These are phyloP conservation scores for Harpalus rufipes DNA, from an alignment of 2,888 invertebrate genomes.

Conservation along the genomic window DNA sequence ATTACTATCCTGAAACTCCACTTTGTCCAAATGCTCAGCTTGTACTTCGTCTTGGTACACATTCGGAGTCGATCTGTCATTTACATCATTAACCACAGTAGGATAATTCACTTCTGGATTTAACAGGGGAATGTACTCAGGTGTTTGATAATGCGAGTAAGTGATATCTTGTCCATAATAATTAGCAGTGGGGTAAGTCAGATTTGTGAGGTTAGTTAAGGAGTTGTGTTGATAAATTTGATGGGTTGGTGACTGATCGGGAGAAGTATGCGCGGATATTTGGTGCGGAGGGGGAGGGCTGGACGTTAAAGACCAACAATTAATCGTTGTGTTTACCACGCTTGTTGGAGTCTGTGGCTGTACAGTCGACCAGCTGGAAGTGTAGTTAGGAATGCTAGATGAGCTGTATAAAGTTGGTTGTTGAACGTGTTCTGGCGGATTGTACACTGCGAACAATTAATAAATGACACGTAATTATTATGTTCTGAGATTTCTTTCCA, in stretches of 20 bases:
- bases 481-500: conserved; percentile 30
- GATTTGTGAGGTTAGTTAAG: conserved; percentile 74
- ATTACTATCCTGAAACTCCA: conserved; percentile 69
- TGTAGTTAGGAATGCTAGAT: conserved; percentile 73
- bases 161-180: conserved; percentile 75
- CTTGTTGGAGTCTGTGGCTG: conserved; percentile 75
- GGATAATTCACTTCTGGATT: conserved; percentile 74
- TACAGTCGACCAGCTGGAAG: conserved; percentile 75
- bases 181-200: conserved; percentile 73
- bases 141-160: conserved; percentile 74
- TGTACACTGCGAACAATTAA: conserved; percentile 74
- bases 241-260: conserved; percentile 76
- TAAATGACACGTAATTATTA: conserved; percentile 41
- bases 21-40: conserved; percentile 71
- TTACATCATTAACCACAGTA: conserved; percentile 70
- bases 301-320: conserved; percentile 77
- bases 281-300: conserved; percentile 76
- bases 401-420: conserved; percentile 73
- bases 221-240: conserved; percentile 75
- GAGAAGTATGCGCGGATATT: conserved; percentile 74
- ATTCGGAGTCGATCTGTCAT: conserved; percentile 71
- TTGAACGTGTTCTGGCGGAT: conserved; percentile 76
- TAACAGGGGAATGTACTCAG: conserved; percentile 74
- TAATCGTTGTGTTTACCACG: conserved; percentile 74
- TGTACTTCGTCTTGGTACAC: conserved; percentile 73